phyloP scores from a whole-genome alignment of 2,113 vertebrate genomes.

The Glareola pratincola region DNA sequence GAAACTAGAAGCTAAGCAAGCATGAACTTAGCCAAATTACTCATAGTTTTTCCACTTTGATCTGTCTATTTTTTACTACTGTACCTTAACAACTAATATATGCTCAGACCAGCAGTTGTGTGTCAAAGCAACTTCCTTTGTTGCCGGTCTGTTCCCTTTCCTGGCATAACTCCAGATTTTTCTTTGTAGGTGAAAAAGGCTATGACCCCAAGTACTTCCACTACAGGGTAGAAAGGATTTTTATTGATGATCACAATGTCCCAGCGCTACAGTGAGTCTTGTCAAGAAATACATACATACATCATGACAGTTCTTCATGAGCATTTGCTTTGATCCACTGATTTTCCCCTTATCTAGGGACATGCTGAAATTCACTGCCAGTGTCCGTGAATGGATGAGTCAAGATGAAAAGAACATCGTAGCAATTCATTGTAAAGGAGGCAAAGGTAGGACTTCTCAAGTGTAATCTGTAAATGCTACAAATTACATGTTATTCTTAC shows the following conservation, averaged over 20 bases:
- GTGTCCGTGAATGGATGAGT: slow-evolving; percentile 86
- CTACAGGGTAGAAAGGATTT: slow-evolving; percentile 85
- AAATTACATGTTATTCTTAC: not conserved
- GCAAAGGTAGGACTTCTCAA: slow-evolving; percentile 82
- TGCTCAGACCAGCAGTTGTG: not conserved
- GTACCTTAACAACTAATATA: not conserved
- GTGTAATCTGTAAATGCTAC: not conserved
- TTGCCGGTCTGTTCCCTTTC: not conserved
- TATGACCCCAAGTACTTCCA: slow-evolving; percentile 92
- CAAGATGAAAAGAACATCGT: slow-evolving; percentile 83
- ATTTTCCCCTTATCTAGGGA: slow-evolving; percentile 73
- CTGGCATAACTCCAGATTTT: not conserved
- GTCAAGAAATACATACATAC: accelerated
- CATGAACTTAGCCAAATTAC: not conserved
- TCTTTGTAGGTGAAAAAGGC: slow-evolving; percentile 85
- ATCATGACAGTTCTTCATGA: not conserved
- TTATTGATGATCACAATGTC: slow-evolving; percentile 95
- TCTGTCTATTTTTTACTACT: not conserved
- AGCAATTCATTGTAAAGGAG: slow-evolving; percentile 95
- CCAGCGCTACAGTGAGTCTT: slow-evolving; percentile 85
- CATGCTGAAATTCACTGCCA: slow-evolving; percentile 86
- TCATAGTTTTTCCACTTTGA: not conserved
- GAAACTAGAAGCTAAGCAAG: not conserved
- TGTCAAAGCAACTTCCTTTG: not conserved
- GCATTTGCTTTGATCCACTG: not conserved